phyloP scores from a whole-genome alignment of 2,888 invertebrate genomes.

The Cyaniris semiargus region DNA sequence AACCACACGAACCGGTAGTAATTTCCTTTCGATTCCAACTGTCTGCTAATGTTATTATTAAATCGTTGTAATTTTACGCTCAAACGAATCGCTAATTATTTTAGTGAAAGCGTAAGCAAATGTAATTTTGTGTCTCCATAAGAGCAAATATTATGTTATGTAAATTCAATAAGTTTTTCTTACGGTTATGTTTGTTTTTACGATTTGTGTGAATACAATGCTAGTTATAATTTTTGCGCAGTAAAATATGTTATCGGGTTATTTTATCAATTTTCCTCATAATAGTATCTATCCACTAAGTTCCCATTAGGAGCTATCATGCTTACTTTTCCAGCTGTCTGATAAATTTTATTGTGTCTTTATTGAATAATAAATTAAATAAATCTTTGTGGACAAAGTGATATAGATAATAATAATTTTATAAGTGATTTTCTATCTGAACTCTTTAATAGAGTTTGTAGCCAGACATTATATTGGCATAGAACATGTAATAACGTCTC shows the following conservation, averaged over 20 bases:
- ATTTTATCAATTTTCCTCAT: neutral
- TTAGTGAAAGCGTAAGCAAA: slow-evolving; percentile 35
- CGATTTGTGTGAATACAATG: slow-evolving; percentile 6
- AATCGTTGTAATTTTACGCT: slow-evolving; percentile 46
- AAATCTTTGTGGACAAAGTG: neutral
- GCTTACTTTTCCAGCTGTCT: neutral
- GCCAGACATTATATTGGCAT: too few species aligned
- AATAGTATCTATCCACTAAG: neutral
- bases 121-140: slow-evolving; percentile 30
- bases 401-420: neutral
- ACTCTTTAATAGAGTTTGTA: too few species aligned
- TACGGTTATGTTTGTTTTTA: slow-evolving; percentile 5
- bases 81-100: slow-evolving; percentile 49
- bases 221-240: neutral
- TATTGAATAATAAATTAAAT: neutral
- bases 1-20: slow-evolving; percentile 28
- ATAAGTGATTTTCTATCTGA: neutral
- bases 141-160: slow-evolving; percentile 28
- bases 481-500: too few species aligned
- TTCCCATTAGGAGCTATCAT: neutral
- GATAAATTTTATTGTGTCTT: neutral
- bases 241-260: neutral
- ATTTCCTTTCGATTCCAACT: slow-evolving; percentile 7
- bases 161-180: slow-evolving; percentile 25
- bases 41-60: slow-evolving; percentile 38